Conservation (phyloP, 2,797 vertebrate species). For the Pelochelys cantorii region DNA sequence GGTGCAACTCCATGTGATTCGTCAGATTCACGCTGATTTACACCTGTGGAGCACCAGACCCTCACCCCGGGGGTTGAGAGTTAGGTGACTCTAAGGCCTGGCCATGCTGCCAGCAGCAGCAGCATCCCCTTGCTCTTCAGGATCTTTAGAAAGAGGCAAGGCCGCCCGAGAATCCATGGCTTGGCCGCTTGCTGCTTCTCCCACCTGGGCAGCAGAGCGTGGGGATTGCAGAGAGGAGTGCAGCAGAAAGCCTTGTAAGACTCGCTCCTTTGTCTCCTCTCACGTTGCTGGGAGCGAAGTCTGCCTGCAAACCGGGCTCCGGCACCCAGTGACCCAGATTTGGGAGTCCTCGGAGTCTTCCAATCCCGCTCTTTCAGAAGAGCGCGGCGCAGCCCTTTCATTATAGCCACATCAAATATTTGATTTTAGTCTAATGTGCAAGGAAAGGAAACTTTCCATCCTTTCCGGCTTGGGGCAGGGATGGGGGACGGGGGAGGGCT, state of each 20-base stretch:
- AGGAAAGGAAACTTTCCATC: conserved; percentile 40
- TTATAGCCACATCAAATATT: conserved; percentile 50
- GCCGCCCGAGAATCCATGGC: background rate
- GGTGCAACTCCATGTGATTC: background rate
- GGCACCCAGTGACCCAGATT: background rate
- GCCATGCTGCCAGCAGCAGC: background rate
- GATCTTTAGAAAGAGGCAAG: background rate
- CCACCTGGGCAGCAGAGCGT: background rate
- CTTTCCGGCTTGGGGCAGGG: background rate
- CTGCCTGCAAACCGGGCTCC: fast-evolving
- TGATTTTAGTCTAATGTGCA: conserved; percentile 42
- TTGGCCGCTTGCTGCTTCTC: background rate
- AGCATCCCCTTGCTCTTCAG: background rate
- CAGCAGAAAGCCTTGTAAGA: background rate
- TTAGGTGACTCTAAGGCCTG: background rate
- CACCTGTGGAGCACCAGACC: background rate
- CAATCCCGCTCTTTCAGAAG: conserved; percentile 3
- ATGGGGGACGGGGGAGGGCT: conserved; percentile 10
- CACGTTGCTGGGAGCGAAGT: background rate
- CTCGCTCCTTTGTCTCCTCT: background rate
- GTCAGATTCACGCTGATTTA: background rate
- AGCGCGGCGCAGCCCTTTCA: background rate
- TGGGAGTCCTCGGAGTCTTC: background rate
- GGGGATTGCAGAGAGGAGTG: background rate
- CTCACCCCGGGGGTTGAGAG: background rate